Base-by-base conservation (phyloP, 1,140 invertebrate genomes). In the Semibalanus balanoides region DNA sequence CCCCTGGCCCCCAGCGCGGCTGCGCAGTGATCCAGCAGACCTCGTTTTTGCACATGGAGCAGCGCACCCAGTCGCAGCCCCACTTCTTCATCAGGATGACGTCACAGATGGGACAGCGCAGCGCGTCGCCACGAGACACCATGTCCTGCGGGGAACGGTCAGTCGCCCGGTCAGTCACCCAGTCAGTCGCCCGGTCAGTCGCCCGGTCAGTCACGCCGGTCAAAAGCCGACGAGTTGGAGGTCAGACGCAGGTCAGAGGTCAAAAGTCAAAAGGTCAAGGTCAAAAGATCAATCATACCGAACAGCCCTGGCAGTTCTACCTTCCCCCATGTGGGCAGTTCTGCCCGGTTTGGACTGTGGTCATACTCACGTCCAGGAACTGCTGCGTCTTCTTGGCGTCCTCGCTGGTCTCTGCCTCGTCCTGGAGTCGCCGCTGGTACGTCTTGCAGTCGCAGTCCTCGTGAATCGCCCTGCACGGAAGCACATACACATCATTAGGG, bases 11-110 rank as follows among this genome's bases (percentile, higher is more conserved):
- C 94, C 94, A 96, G 78, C 94, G 86, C 0, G 91, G 89, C 35
- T 92, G 92, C 82, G 90, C 89, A 0, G 94, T 96, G 11, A 95
- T 92, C 95, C 95, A 97, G 82, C 95, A 97, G 71, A 97, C 95
- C 85, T 97, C 94, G 27, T 92, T 95, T 84, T 94, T 93, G 83
- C 95, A 97, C 84, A 95, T 93, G 0, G 92, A 92, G 83, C 95
- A 97, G 74, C 91, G 88, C 35, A 97, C 85, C 94, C 94, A 96
- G 84, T 97, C 94, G 86, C 95, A 97, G 30, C 95, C 95, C 90
- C 92, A 94, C 86, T 95, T 95, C 82, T 97, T 96, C 85, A 93
- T 92, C 0, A 96, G 85, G 25, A 97, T 88, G 29, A 94, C 89
- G 79, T 88, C 85, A 83, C 93, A 96, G 74, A 90, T 89, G 0